Base-by-base conservation (phyloP, 1,140 invertebrate genomes). In the Pseudomyrmex dendroicus region DNA sequence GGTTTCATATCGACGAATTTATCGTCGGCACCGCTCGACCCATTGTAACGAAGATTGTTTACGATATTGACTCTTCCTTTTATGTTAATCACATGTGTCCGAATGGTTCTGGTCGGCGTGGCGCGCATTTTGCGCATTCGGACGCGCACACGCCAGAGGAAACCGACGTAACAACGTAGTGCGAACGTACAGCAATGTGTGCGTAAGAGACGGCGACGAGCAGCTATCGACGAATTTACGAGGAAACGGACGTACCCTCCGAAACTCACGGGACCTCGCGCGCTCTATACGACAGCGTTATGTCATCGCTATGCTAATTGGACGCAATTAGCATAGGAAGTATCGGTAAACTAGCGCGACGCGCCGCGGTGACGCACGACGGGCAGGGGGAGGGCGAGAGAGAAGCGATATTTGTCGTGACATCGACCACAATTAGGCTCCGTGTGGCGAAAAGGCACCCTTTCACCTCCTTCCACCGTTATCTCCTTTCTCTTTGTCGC, bases 11-110 rank as follows among this genome's bases (percentile, higher is more conserved):
- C 92, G 91, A 92, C 88, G 89, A 92, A 92, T 92, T 92, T 92
- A 92, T 92, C 68, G 89, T 80, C 82, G 83, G 20, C 25, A 62
- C 70, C 50, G 82, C 73, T 89, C 73, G 78, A 84, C 73, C 84
- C 78, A 90, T 89, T 90, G 88, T 91, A 85, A 83, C 84, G 56
- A 82, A 89, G 78, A 89, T 88, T 87, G 89, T 93, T 94, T 94
- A 94, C 87, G 92, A 93, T 93, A 94, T 93, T 93, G 92, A 94
- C 92, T 92, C 92, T 93, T 93, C 88, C 91, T 92, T 93, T 93
- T 92, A 93, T 92, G 92, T 93, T 93, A 94, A 94, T 94, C 91
- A 57, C 63, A 63, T 84, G 84, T 89, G 84, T 89, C 87, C 87
- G 87, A 88, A 88, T 57, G 73, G 83, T 87, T 84, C 82, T 74